These are phyloP conservation scores for Machimus atricapillus DNA, from an alignment of 2,888 invertebrate species.

Conservation along the genomic window DNA sequence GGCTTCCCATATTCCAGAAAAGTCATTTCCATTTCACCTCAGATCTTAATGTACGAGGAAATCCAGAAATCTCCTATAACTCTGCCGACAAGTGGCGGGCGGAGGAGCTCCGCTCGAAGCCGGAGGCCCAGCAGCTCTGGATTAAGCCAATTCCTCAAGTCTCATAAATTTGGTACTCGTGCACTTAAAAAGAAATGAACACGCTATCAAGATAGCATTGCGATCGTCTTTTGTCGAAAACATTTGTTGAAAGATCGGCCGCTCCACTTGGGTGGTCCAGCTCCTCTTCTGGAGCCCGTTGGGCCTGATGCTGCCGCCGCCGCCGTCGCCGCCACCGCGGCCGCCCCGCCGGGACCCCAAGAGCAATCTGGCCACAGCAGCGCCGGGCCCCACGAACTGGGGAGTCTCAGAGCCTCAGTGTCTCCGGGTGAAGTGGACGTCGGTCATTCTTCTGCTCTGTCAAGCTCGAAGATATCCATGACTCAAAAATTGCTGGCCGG, in stretches of 20 bases:
- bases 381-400: slow-evolving; percentile 27
- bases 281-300: background rate
- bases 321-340: background rate
- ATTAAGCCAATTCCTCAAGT: slow-evolving; percentile 28
- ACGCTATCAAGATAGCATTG: slow-evolving; percentile 42
- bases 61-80: slow-evolving; percentile 9
- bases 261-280: slow-evolving; percentile 46
- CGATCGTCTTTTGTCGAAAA: slow-evolving; percentile 43
- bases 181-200: slow-evolving; percentile 35
- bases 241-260: slow-evolving; percentile 38
- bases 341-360: background rate
- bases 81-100: background rate
- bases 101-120: background rate
- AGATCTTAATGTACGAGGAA: slow-evolving; percentile 10
- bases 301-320: background rate
- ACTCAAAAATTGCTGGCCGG: slow-evolving; percentile 13
- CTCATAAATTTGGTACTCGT: slow-evolving; percentile 37
- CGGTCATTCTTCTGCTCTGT: slow-evolving; percentile 36
- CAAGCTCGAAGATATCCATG: slow-evolving; percentile 14
- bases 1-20: slow-evolving; percentile 31
- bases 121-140: background rate
- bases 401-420: slow-evolving; percentile 24
- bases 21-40: slow-evolving; percentile 23
- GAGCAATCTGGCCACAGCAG: slow-evolving; percentile 32
- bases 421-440: slow-evolving; percentile 35